Evolutionary conservation across 2,888 invertebrate genomes (phyloP).

Genomic region (Omphaloscelis lunosa): DNA sequence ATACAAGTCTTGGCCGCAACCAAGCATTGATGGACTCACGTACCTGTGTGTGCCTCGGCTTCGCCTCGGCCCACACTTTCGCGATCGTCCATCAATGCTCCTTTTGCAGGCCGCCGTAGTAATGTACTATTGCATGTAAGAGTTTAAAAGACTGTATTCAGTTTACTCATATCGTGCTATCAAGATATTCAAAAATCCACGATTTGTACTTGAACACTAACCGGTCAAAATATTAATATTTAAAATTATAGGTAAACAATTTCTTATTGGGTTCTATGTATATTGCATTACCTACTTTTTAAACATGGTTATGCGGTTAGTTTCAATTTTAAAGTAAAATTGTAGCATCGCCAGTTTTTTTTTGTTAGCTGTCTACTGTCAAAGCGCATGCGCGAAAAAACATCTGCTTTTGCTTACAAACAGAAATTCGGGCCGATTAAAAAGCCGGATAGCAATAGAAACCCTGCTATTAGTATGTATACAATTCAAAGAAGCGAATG

Average conservation of each 20-base stretch:
- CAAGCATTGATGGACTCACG: too few species aligned
- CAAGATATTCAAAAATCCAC: not conserved
- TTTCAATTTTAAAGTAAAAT: constrained; percentile 6
- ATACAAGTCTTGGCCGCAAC: too few species aligned
- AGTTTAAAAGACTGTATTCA: too few species aligned
- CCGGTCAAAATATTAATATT: not conserved
- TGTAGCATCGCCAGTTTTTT: constrained; percentile 13
- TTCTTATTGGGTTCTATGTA: not conserved
- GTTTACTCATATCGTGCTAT: not conserved
- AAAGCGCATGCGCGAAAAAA: constrained; percentile 70
- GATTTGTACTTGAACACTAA: not conserved
- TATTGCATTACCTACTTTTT: too few species aligned
- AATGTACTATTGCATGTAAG: too few species aligned
- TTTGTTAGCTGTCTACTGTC: constrained; percentile 16
- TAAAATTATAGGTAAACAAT: not conserved
- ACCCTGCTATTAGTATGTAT: constrained; percentile 24
- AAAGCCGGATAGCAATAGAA: constrained; percentile 46
- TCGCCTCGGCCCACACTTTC: too few species aligned
- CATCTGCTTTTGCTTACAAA: constrained; percentile 67
- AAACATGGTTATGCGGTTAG: not conserved
- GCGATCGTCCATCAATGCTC: too few species aligned
- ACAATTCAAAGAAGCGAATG: constrained; percentile 4
- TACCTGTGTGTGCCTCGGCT: too few species aligned
- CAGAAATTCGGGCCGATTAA: constrained; percentile 59
- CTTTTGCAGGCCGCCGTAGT: too few species aligned